A percentile compares a stretch with the other conserved stretches of the same genome.
Evolutionary conservation across 2,888 invertebrate genomes (phyloP).

Genomic region (Zeuzera pyrina): DNA sequence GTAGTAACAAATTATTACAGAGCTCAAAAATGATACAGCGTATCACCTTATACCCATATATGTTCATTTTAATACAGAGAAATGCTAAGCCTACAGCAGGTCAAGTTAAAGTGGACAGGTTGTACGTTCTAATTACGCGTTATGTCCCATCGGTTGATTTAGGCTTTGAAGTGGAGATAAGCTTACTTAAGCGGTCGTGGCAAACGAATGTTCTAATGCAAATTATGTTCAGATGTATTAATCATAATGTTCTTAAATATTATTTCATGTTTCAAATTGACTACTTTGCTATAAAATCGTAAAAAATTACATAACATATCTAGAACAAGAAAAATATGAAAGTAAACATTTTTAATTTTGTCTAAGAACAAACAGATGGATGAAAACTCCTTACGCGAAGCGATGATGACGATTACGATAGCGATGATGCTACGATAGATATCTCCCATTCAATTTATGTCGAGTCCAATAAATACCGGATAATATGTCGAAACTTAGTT

Average conservation of each 20-base stretch:
- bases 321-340: too few species aligned
- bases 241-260: neutral
- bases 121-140: constrained; percentile 20
- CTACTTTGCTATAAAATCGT: constrained; percentile 19
- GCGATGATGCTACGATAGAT: too few species aligned
- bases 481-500: too few species aligned
- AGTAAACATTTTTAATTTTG: too few species aligned
- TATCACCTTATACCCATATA: neutral
- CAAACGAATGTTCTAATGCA: neutral
- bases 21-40: constrained; percentile 6
- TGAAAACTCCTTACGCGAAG: too few species aligned
- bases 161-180: constrained; percentile 16
- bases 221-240: neutral
- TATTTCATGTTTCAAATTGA: neutral
- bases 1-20: constrained; percentile 7
- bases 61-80: neutral
- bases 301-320: constrained; percentile 6
- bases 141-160: constrained; percentile 21
- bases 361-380: too few species aligned
- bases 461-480: too few species aligned
- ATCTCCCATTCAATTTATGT: too few species aligned
- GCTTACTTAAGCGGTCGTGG: constrained; percentile 5
- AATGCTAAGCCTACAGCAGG: neutral
- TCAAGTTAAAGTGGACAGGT: constrained; percentile 10
- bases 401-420: too few species aligned